Percentiles rank a stretch among this genome's conserved stretches.
These are phyloP conservation scores for Chloroceryle inda DNA, from an alignment of 2,797 vertebrate genomes.

Conservation along the genomic window DNA sequence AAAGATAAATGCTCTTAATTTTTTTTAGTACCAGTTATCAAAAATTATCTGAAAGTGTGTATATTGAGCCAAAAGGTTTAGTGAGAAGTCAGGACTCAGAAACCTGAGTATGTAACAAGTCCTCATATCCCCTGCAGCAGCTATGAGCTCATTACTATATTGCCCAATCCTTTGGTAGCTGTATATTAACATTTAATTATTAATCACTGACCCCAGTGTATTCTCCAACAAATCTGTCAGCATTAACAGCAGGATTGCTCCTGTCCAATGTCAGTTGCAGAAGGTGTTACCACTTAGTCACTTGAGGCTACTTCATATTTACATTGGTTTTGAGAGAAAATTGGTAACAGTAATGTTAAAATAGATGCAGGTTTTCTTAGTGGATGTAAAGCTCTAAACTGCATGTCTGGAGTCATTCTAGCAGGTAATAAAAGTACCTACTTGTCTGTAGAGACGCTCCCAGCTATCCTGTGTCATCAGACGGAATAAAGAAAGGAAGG, in stretches of 20 bases:
- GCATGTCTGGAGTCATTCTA: not conserved
- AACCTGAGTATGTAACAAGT: not conserved
- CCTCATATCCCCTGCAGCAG: not conserved
- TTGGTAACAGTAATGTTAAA: not conserved
- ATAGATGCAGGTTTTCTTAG: not conserved
- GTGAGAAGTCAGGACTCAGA: not conserved
- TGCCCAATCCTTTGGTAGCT: not conserved
- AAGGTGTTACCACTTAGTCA: not conserved
- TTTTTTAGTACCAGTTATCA: not conserved
- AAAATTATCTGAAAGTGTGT: not conserved
- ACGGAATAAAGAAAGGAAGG: slow-evolving; percentile 93
- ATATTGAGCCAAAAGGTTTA: not conserved
- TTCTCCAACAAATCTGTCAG: not conserved
- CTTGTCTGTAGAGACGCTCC: slow-evolving; percentile 95
- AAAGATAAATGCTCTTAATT: not conserved
- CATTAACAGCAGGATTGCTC: not conserved
- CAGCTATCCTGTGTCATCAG: slow-evolving; percentile 97
- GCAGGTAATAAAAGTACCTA: slow-evolving; percentile 56
- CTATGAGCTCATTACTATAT: not conserved
- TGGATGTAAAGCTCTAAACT: not conserved
- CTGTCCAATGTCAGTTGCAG: not conserved
- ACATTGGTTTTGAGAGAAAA: not conserved
- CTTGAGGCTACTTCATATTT: not conserved
- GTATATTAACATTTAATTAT: not conserved
- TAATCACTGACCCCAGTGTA: accelerated